Percentiles rank a stretch among this genome's conserved stretches.
phyloP scores from a whole-genome alignment of 2,888 invertebrate genomes.

The Sipha maydis region DNA sequence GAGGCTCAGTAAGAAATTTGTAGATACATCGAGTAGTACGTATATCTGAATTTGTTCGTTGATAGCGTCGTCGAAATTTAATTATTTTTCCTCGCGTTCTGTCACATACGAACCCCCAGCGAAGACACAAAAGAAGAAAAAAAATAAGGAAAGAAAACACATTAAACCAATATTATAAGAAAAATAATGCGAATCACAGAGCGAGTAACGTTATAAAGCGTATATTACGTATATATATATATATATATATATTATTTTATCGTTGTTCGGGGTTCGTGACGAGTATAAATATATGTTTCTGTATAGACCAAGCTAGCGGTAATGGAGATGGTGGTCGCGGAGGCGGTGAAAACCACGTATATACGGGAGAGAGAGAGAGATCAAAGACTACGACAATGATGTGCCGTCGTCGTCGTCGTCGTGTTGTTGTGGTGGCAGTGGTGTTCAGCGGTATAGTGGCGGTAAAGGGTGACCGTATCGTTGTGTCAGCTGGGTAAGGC shows the following conservation, averaged over 20 bases:
- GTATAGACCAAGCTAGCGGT: neutral
- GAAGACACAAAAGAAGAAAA: neutral
- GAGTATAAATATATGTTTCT: neutral
- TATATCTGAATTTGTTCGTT: neutral
- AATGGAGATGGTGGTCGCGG: neutral
- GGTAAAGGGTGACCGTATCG: constrained; percentile 18
- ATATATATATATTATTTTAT: constrained; percentile 26
- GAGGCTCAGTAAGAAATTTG: constrained; percentile 22
- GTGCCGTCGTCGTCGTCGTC: constrained; percentile 33
- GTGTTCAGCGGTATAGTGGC: neutral
- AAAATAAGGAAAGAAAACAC: neutral
- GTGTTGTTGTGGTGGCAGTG: neutral
- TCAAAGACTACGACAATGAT: constrained; percentile 57
- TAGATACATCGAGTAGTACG: neutral
- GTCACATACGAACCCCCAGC: neutral
- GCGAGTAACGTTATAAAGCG: constrained; percentile 10
- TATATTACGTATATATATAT: neutral
- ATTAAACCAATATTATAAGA: neutral
- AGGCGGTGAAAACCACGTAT: neutral
- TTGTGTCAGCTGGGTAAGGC: constrained; percentile 36
- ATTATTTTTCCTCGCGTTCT: neutral
- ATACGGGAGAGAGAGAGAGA: constrained; percentile 21
- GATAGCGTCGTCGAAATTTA: constrained; percentile 19
- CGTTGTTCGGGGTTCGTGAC: constrained; percentile 47
- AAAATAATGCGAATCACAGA: constrained; percentile 20